Evolutionary conservation across 30 jellyfish, hydroid and myxozoan species (phyloP), one percentile per base, ranked within the genome.

Genomic region (Turritopsis rubra): DNA sequence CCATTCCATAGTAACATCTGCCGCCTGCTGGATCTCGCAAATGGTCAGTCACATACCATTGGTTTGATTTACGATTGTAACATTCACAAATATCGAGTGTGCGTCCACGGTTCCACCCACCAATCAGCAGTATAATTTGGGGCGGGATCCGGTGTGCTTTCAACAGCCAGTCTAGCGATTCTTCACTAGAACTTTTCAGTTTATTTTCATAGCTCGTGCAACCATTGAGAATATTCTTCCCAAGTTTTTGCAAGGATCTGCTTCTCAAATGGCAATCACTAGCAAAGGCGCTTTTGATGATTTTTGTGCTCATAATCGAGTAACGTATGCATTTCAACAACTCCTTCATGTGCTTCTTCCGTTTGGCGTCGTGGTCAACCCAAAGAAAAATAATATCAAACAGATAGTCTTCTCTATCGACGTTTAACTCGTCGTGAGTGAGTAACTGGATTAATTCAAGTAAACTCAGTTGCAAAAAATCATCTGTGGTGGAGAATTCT

Each of bases 71-170:
- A 17, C 81, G 82, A 78, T 90, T 90, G 83, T 77, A 86, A 73
- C 95, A 86, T 78, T 90, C 97, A 16, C 90, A 54, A 21, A 75
- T 79, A 29, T 80, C 93, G 65, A 90, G 73, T n/a, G 90, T 71
- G 24, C 94, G 87, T 16, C 97, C 97, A 21, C 81, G 85, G 73
- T 84, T 90, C 97, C 97, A 90, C 21, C 97, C 97, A 7, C 97
- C 97, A 24, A 52, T 54, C 18, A 82, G 72, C 70, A 73, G 83
- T 8, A 90, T 79, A 29, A 90, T 52, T 66, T 90, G 90, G 16
- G 97, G 70, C 7, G 97, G 97, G 16, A 82, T 71, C 20, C 97
- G 91, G 13, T 66, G 72, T 29, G 72, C 28, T 0, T 70, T 53
- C 29, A 83, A 53, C 81, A 73, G 83, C 75, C 95, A 90, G 9